Conservation (phyloP, 2,113 vertebrate species). For the Phalacrocorax aristotelis region DNA sequence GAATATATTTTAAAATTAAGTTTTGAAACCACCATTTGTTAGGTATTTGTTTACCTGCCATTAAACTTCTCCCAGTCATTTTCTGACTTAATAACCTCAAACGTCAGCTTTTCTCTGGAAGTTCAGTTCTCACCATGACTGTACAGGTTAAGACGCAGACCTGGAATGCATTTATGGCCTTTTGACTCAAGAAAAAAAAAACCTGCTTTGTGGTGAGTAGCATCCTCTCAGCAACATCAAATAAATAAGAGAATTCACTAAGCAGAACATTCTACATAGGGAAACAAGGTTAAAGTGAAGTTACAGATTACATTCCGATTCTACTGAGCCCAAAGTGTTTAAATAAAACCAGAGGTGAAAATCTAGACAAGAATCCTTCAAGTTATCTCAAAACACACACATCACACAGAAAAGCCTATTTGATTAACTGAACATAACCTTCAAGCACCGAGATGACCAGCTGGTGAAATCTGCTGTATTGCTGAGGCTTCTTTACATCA, state of each 20-base stretch:
- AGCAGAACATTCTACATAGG: not conserved
- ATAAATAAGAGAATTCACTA: not conserved
- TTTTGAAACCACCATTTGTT: conserved; percentile 20
- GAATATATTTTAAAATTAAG: not conserved
- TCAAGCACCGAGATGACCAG: not conserved
- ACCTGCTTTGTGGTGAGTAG: not conserved
- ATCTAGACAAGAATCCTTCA: not conserved
- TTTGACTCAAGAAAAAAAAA: not conserved
- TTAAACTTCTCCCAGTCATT: not conserved
- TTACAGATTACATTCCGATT: not conserved
- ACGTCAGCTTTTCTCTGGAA: not conserved
- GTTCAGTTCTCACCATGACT: not conserved
- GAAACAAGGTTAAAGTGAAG: not conserved
- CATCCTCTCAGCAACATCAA: not conserved
- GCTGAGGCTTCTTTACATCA: not conserved
- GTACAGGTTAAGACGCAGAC: not conserved
- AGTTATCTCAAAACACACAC: not conserved
- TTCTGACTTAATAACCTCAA: not conserved
- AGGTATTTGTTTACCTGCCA: not conserved
- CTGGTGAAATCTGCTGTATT: not conserved
- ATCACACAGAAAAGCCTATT: not conserved
- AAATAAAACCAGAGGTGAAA: not conserved
- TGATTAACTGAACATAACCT: not conserved
- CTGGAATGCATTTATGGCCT: not conserved
- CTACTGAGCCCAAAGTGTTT: not conserved